A percentile compares a stretch with the other conserved stretches of the same genome.
These are phyloP conservation scores for Noctua comes DNA, from an alignment of 2,888 invertebrate species.

Conservation along the genomic window DNA sequence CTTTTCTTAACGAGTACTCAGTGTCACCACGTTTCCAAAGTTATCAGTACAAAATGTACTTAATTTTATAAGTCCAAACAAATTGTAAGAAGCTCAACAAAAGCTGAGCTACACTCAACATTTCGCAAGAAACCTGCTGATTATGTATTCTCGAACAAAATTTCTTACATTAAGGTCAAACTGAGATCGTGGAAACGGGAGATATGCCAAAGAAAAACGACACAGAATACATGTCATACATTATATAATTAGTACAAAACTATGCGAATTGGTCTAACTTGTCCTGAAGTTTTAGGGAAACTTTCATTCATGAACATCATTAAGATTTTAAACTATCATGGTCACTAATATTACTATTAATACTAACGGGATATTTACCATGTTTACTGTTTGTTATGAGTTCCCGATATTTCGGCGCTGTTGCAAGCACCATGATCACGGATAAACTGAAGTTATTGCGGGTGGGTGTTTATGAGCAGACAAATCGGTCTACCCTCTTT, in stretches of 20 bases:
- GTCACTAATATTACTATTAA: no score
- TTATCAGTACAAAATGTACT: not conserved
- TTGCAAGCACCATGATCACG: no score
- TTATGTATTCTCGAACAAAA: constrained; percentile 61
- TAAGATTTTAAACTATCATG: no score
- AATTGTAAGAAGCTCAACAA: constrained; percentile 40
- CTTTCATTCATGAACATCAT: no score
- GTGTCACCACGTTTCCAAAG: not conserved
- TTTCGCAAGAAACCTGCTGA: constrained; percentile 65
- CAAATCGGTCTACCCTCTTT: no score
- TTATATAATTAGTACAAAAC: not conserved
- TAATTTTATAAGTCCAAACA: constrained; percentile 2
- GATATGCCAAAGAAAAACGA: constrained; percentile 21
- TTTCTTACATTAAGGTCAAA: constrained; percentile 58
- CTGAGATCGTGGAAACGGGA: constrained; percentile 35
- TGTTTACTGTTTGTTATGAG: no score
- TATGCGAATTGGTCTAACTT: not conserved
- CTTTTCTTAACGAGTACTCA: not conserved
- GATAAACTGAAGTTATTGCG: no score
- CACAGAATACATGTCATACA: not conserved
- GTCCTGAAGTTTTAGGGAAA: not conserved
- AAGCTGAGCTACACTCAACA: constrained; percentile 56
- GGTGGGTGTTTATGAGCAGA: no score
- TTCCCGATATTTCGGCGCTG: no score
- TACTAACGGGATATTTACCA: no score